Conservation (phyloP, 2,888 invertebrate genomes). For the Sympetrum striolatum region DNA sequence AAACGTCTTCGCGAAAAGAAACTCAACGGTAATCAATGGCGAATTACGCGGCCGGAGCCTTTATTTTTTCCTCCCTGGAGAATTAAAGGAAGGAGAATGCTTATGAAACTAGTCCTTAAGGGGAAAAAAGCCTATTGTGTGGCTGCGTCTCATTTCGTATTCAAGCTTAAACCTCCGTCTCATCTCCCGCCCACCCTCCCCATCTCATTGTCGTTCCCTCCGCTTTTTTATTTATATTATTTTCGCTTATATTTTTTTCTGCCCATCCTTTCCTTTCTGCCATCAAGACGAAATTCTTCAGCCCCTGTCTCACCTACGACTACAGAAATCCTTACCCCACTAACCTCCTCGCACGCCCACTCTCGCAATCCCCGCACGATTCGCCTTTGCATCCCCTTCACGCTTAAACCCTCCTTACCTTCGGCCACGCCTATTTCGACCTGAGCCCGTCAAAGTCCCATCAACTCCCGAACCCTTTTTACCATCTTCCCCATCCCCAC, state of each 20-base stretch:
- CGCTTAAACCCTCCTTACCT: neutral
- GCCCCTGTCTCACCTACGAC: neutral
- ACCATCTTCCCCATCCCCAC: neutral
- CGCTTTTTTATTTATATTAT: neutral
- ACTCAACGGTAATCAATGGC: neutral
- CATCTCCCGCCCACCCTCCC: neutral
- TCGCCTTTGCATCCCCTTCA: neutral
- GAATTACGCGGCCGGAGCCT: neutral
- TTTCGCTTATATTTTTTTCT: neutral
- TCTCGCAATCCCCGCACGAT: neutral
- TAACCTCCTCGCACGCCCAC: neutral
- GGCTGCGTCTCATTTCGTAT: slow-evolving; percentile 18
- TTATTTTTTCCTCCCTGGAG: neutral
- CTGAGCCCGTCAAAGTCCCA: neutral
- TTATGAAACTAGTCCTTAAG: neutral
- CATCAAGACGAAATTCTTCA: neutral
- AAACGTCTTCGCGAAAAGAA: neutral
- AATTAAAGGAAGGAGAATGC: neutral
- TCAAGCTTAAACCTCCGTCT: slow-evolving; percentile 1
- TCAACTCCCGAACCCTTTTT: neutral
- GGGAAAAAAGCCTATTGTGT: slow-evolving; percentile 1
- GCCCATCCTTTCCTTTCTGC: neutral
- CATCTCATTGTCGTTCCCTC: neutral
- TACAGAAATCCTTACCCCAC: neutral
- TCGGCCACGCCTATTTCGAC: neutral